Percentiles rank a stretch among this genome's conserved stretches.
Evolutionary conservation across 2,797 vertebrate species (phyloP).

Genomic region (Sebastes aleutianus): DNA sequence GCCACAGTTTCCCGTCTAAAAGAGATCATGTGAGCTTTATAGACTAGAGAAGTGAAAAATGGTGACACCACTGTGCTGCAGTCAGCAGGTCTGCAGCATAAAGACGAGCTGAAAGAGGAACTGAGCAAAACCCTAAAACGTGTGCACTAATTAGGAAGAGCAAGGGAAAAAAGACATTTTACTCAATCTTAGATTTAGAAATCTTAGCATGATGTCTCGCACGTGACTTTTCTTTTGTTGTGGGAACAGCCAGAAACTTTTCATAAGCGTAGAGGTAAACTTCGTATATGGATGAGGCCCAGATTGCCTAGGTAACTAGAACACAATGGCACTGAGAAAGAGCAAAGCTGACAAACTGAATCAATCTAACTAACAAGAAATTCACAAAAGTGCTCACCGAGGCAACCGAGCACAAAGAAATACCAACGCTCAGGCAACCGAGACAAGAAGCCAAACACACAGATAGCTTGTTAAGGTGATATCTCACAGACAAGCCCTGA

Average conservation of each 20-base stretch:
- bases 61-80: slow-evolving; percentile 15
- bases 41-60: slow-evolving; percentile 70
- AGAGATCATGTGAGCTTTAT: slow-evolving; percentile 29
- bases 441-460: background rate
- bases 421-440: slow-evolving; percentile 40
- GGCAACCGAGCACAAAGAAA: slow-evolving; percentile 31
- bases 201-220: background rate
- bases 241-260: background rate
- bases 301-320: slow-evolving; percentile 2
- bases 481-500: slow-evolving; percentile 8
- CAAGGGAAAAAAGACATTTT: slow-evolving; percentile 4
- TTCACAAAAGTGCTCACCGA: slow-evolving; percentile 2
- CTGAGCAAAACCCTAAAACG: background rate
- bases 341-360: slow-evolving; percentile 31
- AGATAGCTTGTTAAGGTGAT: background rate
- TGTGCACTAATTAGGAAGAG: background rate
- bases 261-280: background rate
- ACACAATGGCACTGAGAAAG: background rate
- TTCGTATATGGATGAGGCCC: background rate
- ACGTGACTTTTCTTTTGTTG: background rate
- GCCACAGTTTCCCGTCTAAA: background rate
- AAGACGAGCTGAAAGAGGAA: slow-evolving; percentile 56
- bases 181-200: slow-evolving; percentile 24
- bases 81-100: slow-evolving; percentile 44
- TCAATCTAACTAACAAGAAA: slow-evolving; percentile 32